phyloP scores from a whole-genome alignment of 2,888 invertebrate genomes.

The Onchidella celtica region DNA sequence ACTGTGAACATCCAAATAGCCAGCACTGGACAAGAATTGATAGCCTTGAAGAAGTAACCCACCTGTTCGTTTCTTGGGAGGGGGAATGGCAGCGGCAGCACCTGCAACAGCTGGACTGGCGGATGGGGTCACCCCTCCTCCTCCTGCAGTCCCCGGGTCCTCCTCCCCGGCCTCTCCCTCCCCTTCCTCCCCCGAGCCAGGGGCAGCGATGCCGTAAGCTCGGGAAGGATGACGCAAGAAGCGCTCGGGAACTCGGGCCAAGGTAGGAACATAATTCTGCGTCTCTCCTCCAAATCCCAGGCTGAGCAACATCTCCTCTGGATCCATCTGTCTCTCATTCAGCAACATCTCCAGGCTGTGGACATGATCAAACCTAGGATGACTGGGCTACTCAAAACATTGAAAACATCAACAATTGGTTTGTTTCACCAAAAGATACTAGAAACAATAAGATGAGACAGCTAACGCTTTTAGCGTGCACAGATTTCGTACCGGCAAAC shows the following conservation, averaged over 20 bases:
- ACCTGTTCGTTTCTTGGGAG: slow-evolving; percentile 34
- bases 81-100: not conserved
- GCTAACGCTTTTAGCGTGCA: too few relatives aligned
- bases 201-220: slow-evolving; percentile 21
- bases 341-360: slow-evolving; percentile 83
- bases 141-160: not conserved
- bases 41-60: slow-evolving; percentile 34
- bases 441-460: too few relatives aligned
- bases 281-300: slow-evolving; percentile 79
- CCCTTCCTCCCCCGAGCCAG: not conserved
- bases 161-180: not conserved
- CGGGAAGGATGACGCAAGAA: slow-evolving; percentile 83
- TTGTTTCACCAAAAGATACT: too few relatives aligned
- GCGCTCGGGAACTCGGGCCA: slow-evolving; percentile 87
- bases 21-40: slow-evolving; percentile 12
- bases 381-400: too few relatives aligned
- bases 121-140: not conserved
- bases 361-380: too few relatives aligned
- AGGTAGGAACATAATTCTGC: slow-evolving; percentile 58
- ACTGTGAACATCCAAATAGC: slow-evolving; percentile 24
- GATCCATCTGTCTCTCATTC: slow-evolving; percentile 91
- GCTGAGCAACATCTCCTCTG: slow-evolving; percentile 91
- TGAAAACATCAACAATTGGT: too few relatives aligned
- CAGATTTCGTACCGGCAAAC: too few relatives aligned
- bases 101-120: not conserved